Evolutionary conservation across 2,797 vertebrate genomes (phyloP).

Genomic region (Phoxinus dragarum): DNA sequence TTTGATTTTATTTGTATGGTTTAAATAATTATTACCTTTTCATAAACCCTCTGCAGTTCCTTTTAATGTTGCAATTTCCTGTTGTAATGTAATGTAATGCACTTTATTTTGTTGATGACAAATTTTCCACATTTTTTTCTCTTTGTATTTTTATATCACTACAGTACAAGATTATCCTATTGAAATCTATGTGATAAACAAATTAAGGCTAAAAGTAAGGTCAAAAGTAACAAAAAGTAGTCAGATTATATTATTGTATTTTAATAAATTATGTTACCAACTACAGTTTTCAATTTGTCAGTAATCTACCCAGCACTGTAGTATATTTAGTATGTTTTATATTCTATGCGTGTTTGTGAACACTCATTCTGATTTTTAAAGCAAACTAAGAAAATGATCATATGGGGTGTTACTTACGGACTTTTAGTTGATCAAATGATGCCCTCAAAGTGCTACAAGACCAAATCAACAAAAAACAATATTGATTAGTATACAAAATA

Average conservation of each 20-base stretch:
- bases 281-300: neutral
- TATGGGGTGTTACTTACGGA: slow-evolving; percentile 80
- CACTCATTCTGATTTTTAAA: neutral
- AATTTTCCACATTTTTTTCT: neutral
- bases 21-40: neutral
- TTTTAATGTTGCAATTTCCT: neutral
- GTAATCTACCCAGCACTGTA: neutral
- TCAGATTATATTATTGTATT: neutral
- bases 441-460: slow-evolving; percentile 84
- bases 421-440: slow-evolving; percentile 90
- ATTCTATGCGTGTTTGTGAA: neutral
- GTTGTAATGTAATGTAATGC: neutral
- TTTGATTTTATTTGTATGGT: neutral
- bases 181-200: neutral
- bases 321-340: neutral
- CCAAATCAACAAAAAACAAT: slow-evolving; percentile 19
- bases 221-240: neutral
- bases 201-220: neutral
- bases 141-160: neutral
- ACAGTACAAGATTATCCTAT: neutral
- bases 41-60: neutral
- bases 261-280: neutral
- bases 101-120: neutral
- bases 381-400: neutral
- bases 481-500: neutral